Percentiles rank a stretch among this genome's conserved stretches.
These are phyloP conservation scores for Hozukius guyotensis DNA, from an alignment of 2,797 vertebrate species.

Conservation along the genomic window DNA sequence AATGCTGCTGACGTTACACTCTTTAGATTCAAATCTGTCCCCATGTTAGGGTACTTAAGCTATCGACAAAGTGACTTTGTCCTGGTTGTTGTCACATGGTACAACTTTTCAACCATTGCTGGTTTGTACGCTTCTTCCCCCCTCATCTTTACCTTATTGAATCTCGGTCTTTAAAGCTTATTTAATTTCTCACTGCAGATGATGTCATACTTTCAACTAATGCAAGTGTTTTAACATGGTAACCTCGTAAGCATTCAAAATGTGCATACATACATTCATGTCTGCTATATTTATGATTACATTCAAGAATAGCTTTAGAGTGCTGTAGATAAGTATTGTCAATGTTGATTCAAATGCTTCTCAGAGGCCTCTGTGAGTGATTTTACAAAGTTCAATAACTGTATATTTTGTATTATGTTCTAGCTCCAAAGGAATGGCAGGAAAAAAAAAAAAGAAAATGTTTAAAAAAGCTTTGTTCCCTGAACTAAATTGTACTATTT, in stretches of 20 bases:
- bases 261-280: slow-evolving; percentile 77
- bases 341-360: slow-evolving; percentile 86
- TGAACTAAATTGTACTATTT: slow-evolving; percentile 88
- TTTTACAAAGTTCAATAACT: slow-evolving; percentile 89
- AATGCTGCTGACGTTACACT: slow-evolving; percentile 53
- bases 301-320: slow-evolving; percentile 84
- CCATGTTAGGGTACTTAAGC: slow-evolving; percentile 66
- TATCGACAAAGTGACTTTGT: slow-evolving; percentile 70
- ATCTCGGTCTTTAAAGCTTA: slow-evolving; percentile 81
- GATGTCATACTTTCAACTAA: slow-evolving; percentile 81
- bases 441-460: slow-evolving; percentile 70
- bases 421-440: slow-evolving; percentile 87
- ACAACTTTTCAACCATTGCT: slow-evolving; percentile 67
- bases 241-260: slow-evolving; percentile 79
- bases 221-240: slow-evolving; percentile 81
- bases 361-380: slow-evolving; percentile 89
- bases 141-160: slow-evolving; percentile 42
- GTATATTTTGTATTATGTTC: slow-evolving; percentile 93
- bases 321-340: slow-evolving; percentile 89
- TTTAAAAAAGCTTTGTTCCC: slow-evolving; percentile 87
- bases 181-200: slow-evolving; percentile 79
- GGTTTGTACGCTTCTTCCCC: slow-evolving; percentile 63
- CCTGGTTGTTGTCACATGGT: slow-evolving; percentile 71
- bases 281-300: slow-evolving; percentile 86
- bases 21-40: slow-evolving; percentile 48